These are phyloP conservation scores for Phenganax stokvisi DNA, from an alignment of 92 coral and sea anemone species.

Conservation along the genomic window DNA sequence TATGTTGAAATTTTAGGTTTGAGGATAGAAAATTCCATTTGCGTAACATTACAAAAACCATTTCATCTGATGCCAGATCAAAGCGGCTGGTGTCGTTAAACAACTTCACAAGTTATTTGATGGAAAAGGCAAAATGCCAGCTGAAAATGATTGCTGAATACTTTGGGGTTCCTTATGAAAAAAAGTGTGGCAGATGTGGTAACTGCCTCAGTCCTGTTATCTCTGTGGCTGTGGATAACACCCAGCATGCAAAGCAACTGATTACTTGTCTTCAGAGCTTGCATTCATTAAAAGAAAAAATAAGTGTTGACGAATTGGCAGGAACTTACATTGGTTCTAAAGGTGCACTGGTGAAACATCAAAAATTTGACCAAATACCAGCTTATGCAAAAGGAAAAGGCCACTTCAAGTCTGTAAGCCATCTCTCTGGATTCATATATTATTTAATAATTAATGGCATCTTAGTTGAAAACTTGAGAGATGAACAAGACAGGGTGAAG, in stretches of 20 bases:
- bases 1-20: constrained; percentile 15
- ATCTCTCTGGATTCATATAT: constrained; percentile 27
- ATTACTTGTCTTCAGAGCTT: constrained; percentile 24
- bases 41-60: constrained; percentile 23
- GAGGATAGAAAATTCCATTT: constrained; percentile 38
- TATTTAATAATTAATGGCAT: constrained; percentile 21
- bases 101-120: constrained; percentile 19
- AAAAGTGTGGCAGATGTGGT: constrained; percentile 29
- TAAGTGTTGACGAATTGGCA: constrained; percentile 35
- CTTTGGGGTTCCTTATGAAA: constrained; percentile 11
- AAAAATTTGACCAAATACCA: constrained; percentile 31
- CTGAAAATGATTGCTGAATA: constrained; percentile 25
- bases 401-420: constrained; percentile 21
- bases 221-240: not conserved
- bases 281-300: constrained; percentile 24
- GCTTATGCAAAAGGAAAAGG: constrained; percentile 32
- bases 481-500: constrained; percentile 9
- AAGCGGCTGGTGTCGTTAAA: constrained; percentile 15
- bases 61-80: constrained; percentile 21
- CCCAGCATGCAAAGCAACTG: constrained; percentile 27
- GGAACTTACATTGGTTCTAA: constrained; percentile 38
- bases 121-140: constrained; percentile 12
- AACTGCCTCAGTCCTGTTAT: constrained; percentile 34
- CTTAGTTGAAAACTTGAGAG: not conserved
- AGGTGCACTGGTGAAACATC: constrained; percentile 11